Evolutionary conservation across 2,888 invertebrate species (phyloP), one percentile per base, ranked within the genome.

Genomic region (Carpatolechia fugitivella): DNA sequence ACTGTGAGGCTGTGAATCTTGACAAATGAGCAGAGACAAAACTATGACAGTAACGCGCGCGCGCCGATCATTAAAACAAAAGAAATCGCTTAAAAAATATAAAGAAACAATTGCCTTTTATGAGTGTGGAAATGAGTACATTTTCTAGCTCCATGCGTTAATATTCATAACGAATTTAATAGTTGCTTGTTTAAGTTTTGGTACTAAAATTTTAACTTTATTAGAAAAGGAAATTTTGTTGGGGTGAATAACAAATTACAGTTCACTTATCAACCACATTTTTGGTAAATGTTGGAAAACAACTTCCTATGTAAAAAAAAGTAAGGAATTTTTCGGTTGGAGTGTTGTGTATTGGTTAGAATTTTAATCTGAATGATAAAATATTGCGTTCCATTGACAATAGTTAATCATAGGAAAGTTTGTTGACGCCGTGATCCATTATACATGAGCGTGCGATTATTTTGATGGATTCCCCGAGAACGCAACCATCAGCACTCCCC

Each of bases 381-480:
- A 52, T 52, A 52, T 52, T 30, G 33, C 49, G n/a, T 46, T 60
- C 66, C 64, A 64, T 66, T 70, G 66, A 72, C 66, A 65, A 66
- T 70, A 74, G 68, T 83, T 80, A 81, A 81, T 82, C 77, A 82
- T 66, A 70, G 63, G 66, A 68, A 77, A 74, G 75, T 81, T 79
- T 74, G 80, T 82, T 81, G 85, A 85, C 86, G 81, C 77, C 72
- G 66, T 68, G 70, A 84, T 87, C 82, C 81, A 87, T 85, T 83
- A 85, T 80, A 80, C 81, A 84, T 81, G 82, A 83, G 82, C 70
- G 69, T 74, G 76, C 82, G 85, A 89, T 89, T 88, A 85, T 82
- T 87, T 85, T 89, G 90, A 90, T 88, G 81, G 80, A 90, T 89
- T 85, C 82, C 78, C 76, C 78, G 80, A 80, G 85, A 87, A 83